A percentile compares a stretch with the other conserved stretches of the same genome.
Evolutionary conservation across 2,888 invertebrate genomes (phyloP).

Genomic region (Tachystola acroxantha): DNA sequence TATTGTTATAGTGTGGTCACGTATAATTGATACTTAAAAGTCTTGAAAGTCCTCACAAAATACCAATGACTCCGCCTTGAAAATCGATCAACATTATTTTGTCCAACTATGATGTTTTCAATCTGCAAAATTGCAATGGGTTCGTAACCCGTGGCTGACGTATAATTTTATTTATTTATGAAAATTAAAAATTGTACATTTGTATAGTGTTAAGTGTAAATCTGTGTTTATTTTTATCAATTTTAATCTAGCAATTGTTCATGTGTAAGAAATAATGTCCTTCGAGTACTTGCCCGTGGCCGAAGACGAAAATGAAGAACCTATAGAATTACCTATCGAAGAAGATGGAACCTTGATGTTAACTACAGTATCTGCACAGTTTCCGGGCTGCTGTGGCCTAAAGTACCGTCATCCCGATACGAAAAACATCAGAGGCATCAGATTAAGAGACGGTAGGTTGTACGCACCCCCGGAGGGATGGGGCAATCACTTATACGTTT

Average conservation of each 20-base stretch:
- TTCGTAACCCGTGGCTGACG: slow-evolving; percentile 76
- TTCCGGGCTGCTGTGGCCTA: slow-evolving; percentile 96
- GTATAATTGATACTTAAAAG: slow-evolving; percentile 44
- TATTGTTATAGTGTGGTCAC: slow-evolving; percentile 41
- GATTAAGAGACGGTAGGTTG: slow-evolving; percentile 93
- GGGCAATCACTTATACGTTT: slow-evolving; percentile 87
- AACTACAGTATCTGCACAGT: slow-evolving; percentile 96
- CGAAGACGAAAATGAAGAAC: slow-evolving; percentile 98
- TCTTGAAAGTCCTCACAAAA: slow-evolving; percentile 19
- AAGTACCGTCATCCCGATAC: slow-evolving; percentile 97
- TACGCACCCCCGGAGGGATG: slow-evolving; percentile 94
- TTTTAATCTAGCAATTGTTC: slow-evolving; percentile 56
- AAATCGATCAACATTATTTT: slow-evolving; percentile 40
- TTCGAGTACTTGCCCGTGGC: slow-evolving; percentile 92
- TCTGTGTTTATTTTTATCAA: slow-evolving; percentile 63
- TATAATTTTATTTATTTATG: slow-evolving; percentile 74
- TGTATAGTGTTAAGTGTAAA: slow-evolving; percentile 68
- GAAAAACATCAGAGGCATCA: slow-evolving; percentile 91
- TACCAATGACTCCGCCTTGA: slow-evolving; percentile 25
- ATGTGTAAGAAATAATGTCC: slow-evolving; percentile 76
- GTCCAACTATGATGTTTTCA: slow-evolving; percentile 70
- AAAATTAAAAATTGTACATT: slow-evolving; percentile 70
- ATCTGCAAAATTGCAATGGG: slow-evolving; percentile 73
- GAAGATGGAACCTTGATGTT: slow-evolving; percentile 95
- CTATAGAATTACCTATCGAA: slow-evolving; percentile 97